Evolutionary conservation across 2,797 vertebrate genomes (phyloP), one percentile per base, ranked within the genome.

Genomic region (Tiaroga cobitis): DNA sequence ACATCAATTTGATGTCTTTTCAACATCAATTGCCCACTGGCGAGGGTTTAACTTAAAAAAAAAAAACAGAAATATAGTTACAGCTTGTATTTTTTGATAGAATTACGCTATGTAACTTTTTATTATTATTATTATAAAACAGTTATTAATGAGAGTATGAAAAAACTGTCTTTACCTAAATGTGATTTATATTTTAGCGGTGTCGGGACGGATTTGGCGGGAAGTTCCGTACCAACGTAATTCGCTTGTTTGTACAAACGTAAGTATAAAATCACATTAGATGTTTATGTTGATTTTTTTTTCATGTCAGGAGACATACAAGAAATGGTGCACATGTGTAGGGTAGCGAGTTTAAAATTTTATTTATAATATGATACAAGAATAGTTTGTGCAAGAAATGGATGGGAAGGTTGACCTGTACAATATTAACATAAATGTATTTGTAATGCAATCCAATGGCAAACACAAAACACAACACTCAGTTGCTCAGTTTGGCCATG

Each of bases 281-380:
- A 16, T 61, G 56, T n/a, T 59, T 4, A n/a, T 59, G 24, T 13
- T 59, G 1, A 39, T 8, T 4, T 8, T 16, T 51, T 54, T 59
- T n/a, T 11, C 3, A 2, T 0, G 4, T 6, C 72, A 19, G 10
- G 19, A 39, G 29, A 80, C 61, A 37, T 11, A 46, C 34, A 43
- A 68, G 3, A 21, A 46, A 65, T 19, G 29, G 8, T 69, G 49
- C 87, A 85, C 34, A 54, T 81, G 87, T 87, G 49, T 90, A 89
- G 81, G 75, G 92, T 73, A 93, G 91, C 89, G 85, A 91, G 93
- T 96, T 95, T 96, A 93, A 91, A 94, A 91, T 95, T 97, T 95
- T 98, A 99, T 99, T 98, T 98, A 97, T 97, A 98, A 96, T 97
- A 98, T 97, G 95, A 97, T 98, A 99, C 97, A 99, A 97, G 95